A percentile compares a stretch with the other conserved stretches of the same genome.
Conservation (phyloP, 2,888 invertebrate genomes). For the Tribolium freemani region DNA sequence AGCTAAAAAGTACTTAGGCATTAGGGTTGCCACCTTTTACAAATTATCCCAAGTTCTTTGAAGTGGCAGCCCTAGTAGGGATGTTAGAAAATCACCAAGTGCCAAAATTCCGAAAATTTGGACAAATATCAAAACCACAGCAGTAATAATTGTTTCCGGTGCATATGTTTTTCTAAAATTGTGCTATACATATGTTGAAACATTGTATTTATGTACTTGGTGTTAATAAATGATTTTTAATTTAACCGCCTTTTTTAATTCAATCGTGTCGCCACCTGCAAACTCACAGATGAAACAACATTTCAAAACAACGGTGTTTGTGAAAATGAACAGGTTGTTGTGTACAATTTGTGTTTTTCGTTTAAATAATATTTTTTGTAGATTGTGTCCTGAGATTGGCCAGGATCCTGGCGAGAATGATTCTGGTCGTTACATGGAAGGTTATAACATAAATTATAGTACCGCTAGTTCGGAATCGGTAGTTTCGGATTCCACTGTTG, state of each 20-base stretch:
- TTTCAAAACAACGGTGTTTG: no score
- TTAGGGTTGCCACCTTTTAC: no score
- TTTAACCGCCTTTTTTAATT: background rate
- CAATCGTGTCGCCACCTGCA: background rate
- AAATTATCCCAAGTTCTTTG: no score
- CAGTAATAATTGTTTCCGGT: slow-evolving; percentile 10
- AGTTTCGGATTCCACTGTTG: background rate
- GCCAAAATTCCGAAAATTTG: slow-evolving; percentile 12
- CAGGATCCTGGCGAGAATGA: background rate
- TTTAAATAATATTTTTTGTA: background rate
- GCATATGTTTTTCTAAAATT: background rate
- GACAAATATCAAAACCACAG: background rate
- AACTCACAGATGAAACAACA: background rate
- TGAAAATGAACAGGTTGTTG: no score
- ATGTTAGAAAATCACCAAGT: slow-evolving; percentile 8
- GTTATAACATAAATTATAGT: background rate
- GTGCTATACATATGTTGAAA: slow-evolving; percentile 17
- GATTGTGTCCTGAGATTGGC: background rate
- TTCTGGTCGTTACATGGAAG: background rate
- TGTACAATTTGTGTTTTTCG: background rate
- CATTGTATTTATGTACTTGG: slow-evolving; percentile 25
- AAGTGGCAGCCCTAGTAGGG: no score
- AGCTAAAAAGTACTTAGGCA: background rate
- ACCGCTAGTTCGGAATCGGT: background rate
- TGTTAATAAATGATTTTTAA: slow-evolving; percentile 22